Percentiles rank a stretch among this genome's conserved stretches.
These are phyloP conservation scores for Eudyptes chrysolophus DNA, from an alignment of 2,113 vertebrate genomes.

Conservation along the genomic window DNA sequence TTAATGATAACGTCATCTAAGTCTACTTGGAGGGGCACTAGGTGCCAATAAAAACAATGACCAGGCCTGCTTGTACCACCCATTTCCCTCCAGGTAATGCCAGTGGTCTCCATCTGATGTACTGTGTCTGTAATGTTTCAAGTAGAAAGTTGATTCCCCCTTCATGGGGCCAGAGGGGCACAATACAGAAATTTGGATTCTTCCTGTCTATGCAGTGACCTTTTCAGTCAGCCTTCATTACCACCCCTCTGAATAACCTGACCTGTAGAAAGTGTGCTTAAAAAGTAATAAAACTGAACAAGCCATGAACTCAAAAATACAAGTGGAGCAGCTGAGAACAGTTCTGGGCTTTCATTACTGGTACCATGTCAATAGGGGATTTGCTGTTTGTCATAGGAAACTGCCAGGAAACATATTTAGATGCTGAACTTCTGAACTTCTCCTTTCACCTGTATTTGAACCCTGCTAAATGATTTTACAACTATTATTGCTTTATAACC, in stretches of 20 bases:
- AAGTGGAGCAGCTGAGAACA: not conserved
- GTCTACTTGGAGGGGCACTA: not conserved
- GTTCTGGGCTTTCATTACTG: not conserved
- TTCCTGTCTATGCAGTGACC: not conserved
- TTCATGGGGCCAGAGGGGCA: not conserved
- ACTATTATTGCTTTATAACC: conserved; percentile 76
- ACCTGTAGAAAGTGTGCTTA: not conserved
- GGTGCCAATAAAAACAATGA: not conserved
- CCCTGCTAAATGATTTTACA: conserved; percentile 69
- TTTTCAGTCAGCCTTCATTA: not conserved
- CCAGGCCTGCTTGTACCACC: not conserved
- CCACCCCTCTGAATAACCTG: not conserved
- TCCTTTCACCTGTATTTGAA: conserved; percentile 75
- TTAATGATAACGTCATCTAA: not conserved
- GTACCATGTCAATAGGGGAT: not conserved
- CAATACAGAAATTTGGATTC: not conserved
- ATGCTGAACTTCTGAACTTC: conserved; percentile 75
- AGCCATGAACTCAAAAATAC: not conserved
- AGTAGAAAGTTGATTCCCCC: not conserved
- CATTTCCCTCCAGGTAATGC: not conserved
- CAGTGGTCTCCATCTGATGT: not conserved
- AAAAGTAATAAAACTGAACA: not conserved
- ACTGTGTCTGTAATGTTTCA: not conserved
- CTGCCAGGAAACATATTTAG: conserved; percentile 41
- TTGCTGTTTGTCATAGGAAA: conserved; percentile 24